These are phyloP conservation scores for Pycnonotus jocosus DNA, from an alignment of 2,113 vertebrate species.

Conservation along the genomic window DNA sequence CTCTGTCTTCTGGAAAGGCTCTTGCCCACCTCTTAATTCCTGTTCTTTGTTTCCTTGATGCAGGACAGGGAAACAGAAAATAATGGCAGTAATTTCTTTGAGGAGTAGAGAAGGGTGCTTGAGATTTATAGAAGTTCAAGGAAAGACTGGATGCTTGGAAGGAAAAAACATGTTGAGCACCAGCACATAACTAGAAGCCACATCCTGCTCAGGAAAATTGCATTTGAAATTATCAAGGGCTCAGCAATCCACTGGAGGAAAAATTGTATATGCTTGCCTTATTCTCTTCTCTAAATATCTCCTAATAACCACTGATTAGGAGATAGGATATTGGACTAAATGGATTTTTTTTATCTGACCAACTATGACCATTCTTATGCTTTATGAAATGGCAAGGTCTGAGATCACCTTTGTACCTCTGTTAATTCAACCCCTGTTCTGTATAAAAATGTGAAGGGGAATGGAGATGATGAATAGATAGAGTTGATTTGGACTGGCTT, in stretches of 20 bases:
- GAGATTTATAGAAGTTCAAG: neutral
- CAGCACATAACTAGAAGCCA: neutral
- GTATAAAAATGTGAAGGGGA: neutral
- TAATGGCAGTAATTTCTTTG: neutral
- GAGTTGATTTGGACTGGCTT: neutral
- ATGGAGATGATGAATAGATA: neutral
- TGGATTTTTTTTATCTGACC: neutral
- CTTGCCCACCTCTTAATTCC: neutral
- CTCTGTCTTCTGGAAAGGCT: neutral
- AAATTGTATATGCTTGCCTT: neutral
- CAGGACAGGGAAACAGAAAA: neutral
- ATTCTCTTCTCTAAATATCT: neutral
- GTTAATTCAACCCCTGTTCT: neutral
- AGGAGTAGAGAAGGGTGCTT: neutral
- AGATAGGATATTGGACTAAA: neutral
- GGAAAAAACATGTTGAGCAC: neutral
- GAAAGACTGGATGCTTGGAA: neutral
- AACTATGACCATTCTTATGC: neutral
- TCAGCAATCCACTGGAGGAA: neutral
- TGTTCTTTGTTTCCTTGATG: neutral
- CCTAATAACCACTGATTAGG: neutral
- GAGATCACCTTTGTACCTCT: neutral
- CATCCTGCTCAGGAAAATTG: neutral
- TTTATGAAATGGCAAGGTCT: neutral
- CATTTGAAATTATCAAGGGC: neutral